Base-by-base conservation (phyloP, 2,797 vertebrate genomes). In the Urophycis tenuis region DNA sequence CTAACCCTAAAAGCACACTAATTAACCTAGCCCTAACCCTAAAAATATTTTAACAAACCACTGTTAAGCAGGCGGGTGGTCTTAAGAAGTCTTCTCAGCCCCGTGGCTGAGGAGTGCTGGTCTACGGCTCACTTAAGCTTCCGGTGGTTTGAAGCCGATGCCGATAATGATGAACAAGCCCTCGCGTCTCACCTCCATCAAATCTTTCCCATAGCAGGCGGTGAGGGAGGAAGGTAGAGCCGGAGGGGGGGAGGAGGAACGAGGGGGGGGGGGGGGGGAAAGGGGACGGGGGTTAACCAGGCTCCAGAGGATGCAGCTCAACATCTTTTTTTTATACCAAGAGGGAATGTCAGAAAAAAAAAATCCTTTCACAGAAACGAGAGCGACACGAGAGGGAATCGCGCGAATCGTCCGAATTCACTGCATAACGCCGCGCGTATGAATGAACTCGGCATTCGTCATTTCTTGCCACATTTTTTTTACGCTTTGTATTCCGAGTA, bases 321-420 rank as follows among this genome's bases (percentile, higher is more conserved):
- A n/a, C 53, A n/a, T 25, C 45, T 60, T 60, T 60, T 60, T n/a
- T 60, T 60, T 60, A n/a, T n/a, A 67, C 29, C 60, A 67, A 67
- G 22, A 60, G 53, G 53, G 53, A 60, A 60, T 9, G 53, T n/a
- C 1, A n/a, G 7, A 49, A 49, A 19, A 49, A 19, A 49, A 49
- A 19, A 49, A 19, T 49, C 45, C 45, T 15, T 17, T 60, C 49
- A 60, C 49, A n/a, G 49, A 19, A 19, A n/a, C 49, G 7, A n/a
- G 25, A n/a, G 53, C 10, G 45, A 49, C 45, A 49, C 17, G 5
- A 49, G 45, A 17, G 45, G 17, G 12, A 49, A 19, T n/a, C n/a
- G 19, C 22, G 45, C 5, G 1, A 49, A 49, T 49, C 45, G 53
- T 22, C 53, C 25, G 53, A n/a, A 25, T 67, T 67, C 60, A 19